A percentile compares a stretch with the other conserved stretches of the same genome.
phyloP scores from a whole-genome alignment of 92 coral and sea anemone genomes.

The Actinostola sp. region DNA sequence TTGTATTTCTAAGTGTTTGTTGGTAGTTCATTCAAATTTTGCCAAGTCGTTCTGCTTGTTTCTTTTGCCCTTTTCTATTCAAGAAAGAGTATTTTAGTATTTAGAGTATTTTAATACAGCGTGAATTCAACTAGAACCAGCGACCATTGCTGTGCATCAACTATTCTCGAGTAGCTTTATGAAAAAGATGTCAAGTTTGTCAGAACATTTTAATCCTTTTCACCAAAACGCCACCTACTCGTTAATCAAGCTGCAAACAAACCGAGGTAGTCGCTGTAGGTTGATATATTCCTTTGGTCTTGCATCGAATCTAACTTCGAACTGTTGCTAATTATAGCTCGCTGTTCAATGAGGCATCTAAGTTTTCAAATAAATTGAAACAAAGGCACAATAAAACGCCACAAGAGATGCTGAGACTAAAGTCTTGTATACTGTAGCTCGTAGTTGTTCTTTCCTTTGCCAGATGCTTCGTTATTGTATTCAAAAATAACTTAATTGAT shows the following conservation, averaged over 20 bases:
- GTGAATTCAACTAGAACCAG: too few species aligned
- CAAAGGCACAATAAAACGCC: not conserved
- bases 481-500: too few species aligned
- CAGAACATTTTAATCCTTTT: not conserved
- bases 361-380: not conserved
- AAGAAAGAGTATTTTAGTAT: too few species aligned
- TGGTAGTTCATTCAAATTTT: not conserved
- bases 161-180: too few species aligned
- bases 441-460: not conserved
- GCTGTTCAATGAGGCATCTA: not conserved
- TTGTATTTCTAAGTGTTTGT: slow-evolving; percentile 2
- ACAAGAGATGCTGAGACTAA: not conserved
- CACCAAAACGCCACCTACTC: not conserved
- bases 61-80: not conserved
- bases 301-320: too few species aligned
- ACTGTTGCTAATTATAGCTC: not conserved
- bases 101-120: too few species aligned
- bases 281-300: not conserved
- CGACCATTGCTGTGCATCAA: too few species aligned
- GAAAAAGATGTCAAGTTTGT: not conserved
- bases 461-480: too few species aligned
- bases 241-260: not conserved
- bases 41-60: not conserved
- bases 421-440: too few species aligned
- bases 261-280: not conserved